phyloP scores from a whole-genome alignment of 2,888 invertebrate species.

The Hypselothyrea guttata region DNA sequence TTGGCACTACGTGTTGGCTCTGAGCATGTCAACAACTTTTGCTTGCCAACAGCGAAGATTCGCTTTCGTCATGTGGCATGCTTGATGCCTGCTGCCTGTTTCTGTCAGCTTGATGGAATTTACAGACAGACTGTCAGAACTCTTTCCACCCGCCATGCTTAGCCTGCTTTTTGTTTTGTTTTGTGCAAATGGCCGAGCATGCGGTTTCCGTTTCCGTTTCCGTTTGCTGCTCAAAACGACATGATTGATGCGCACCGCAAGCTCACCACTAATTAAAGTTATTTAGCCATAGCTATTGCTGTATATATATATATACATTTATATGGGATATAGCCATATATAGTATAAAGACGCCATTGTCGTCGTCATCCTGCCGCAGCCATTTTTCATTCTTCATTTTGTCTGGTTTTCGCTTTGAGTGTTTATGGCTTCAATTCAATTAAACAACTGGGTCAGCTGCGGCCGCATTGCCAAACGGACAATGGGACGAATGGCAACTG shows the following conservation, averaged over 20 bases:
- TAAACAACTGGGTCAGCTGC: slow-evolving; percentile 72
- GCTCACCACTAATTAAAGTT: slow-evolving; percentile 68
- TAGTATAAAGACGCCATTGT: neutral
- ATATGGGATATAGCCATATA: too few species aligned
- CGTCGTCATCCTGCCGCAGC: slow-evolving; percentile 33
- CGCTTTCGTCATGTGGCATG: neutral
- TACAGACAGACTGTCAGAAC: slow-evolving; percentile 44
- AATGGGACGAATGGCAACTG: slow-evolving; percentile 4
- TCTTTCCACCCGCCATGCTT: slow-evolving; percentile 23
- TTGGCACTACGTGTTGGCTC: slow-evolving; percentile 69
- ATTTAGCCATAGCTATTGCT: slow-evolving; percentile 53
- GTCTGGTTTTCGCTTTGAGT: slow-evolving; percentile 49
- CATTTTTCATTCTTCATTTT: slow-evolving; percentile 43
- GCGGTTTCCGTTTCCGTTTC: slow-evolving; percentile 47
- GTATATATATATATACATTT: neutral
- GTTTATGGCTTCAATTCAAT: slow-evolving; percentile 77
- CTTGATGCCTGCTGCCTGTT: slow-evolving; percentile 33
- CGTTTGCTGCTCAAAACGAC: slow-evolving; percentile 9
- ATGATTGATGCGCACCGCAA: slow-evolving; percentile 59
- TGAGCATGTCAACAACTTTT: slow-evolving; percentile 71
- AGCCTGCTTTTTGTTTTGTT: neutral
- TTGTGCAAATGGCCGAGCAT: slow-evolving; percentile 28
- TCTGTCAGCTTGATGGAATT: slow-evolving; percentile 54
- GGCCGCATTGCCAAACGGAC: slow-evolving; percentile 49
- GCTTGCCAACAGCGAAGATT: slow-evolving; percentile 27